These are phyloP conservation scores for Erythrolamprus reginae DNA, from an alignment of 2,113 vertebrate genomes.

Conservation along the genomic window DNA sequence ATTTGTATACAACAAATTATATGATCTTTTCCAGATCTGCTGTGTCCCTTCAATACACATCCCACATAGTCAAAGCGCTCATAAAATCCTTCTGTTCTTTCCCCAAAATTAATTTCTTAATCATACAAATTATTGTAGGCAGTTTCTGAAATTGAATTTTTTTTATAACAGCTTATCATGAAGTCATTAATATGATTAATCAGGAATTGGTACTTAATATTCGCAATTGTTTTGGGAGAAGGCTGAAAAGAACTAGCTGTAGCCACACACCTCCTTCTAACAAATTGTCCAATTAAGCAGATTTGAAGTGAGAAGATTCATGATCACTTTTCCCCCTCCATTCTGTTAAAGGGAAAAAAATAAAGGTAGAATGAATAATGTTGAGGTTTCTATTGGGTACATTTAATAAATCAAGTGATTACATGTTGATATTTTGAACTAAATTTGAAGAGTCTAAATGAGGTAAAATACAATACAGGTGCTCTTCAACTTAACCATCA, in stretches of 20 bases:
- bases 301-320: neutral
- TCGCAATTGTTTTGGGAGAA: neutral
- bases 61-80: neutral
- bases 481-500: neutral
- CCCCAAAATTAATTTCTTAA: neutral
- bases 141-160: constrained; percentile 9
- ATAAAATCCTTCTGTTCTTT: neutral
- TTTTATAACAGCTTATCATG: constrained; percentile 1
- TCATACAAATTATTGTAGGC: neutral
- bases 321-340: neutral
- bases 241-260: neutral
- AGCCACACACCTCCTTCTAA: neutral
- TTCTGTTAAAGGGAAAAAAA: neutral
- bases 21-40: neutral
- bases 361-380: neutral
- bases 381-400: neutral
- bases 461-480: neutral
- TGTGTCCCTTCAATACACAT: neutral
- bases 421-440: neutral
- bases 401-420: neutral
- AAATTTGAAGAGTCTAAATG: neutral
- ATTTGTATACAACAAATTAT: too few species aligned
- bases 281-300: neutral
- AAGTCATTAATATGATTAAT: constrained; percentile 18
- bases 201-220: constrained; percentile 13